Evolutionary conservation across 2,113 vertebrate species (phyloP).

Genomic region (Lasiurus borealis): DNA sequence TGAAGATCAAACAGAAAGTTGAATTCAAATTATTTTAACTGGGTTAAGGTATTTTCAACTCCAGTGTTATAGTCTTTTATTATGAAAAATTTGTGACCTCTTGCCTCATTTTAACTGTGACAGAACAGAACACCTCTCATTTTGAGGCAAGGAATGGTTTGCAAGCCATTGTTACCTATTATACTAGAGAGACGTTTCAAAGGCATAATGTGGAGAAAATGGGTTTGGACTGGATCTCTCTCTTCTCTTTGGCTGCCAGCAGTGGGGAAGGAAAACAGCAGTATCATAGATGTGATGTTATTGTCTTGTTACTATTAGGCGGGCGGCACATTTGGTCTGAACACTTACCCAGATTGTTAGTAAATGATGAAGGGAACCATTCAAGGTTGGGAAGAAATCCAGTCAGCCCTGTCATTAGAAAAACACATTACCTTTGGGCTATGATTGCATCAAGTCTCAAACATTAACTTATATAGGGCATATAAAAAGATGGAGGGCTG

Average conservation of each 20-base stretch:
- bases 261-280: slow-evolving; percentile 64
- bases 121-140: not conserved
- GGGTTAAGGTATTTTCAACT: not conserved
- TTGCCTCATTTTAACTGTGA: slow-evolving; percentile 63
- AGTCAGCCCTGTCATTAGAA: slow-evolving; percentile 50
- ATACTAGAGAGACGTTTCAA: slow-evolving; percentile 40
- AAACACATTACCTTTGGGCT: slow-evolving; percentile 25
- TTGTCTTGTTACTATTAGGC: not conserved
- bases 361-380: slow-evolving; percentile 59
- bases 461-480: not conserved
- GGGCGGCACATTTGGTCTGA: not conserved
- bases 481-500: not conserved
- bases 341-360: slow-evolving; percentile 28
- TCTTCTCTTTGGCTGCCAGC: slow-evolving; percentile 3
- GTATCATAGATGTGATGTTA: slow-evolving; percentile 49
- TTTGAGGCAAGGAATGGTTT: not conserved
- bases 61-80: not conserved
- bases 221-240: slow-evolving; percentile 39
- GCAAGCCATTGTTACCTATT: slow-evolving; percentile 59
- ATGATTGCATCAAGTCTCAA: not conserved
- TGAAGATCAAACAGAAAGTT: not conserved
- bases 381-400: slow-evolving; percentile 46
- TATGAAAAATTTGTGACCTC: not conserved
- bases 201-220: slow-evolving; percentile 61
- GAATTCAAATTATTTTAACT: not conserved